Conservation (phyloP, 2,113 vertebrate species). For the Seriola dumerili region DNA sequence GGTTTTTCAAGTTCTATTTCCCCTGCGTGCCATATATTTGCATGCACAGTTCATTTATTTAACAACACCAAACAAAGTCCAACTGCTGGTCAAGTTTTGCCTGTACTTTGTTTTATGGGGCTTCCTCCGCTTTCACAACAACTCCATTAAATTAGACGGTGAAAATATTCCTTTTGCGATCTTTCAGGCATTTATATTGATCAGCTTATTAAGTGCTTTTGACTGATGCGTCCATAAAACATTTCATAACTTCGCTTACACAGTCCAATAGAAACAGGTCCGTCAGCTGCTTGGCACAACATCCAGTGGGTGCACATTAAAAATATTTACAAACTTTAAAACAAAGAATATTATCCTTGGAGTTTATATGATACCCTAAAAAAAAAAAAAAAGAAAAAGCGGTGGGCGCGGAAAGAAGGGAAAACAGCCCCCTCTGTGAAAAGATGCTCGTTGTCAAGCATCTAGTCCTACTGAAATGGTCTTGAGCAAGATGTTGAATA, state of each 20-base stretch:
- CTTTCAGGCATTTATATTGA: not conserved
- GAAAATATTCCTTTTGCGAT: constrained; percentile 1
- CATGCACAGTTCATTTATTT: not conserved
- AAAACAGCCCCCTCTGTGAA: not conserved
- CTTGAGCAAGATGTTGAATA: not conserved
- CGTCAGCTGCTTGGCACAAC: not conserved
- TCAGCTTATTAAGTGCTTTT: not conserved
- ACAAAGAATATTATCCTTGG: not conserved
- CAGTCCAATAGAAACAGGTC: not conserved
- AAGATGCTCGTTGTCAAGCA: not conserved
- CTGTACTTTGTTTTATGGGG: not conserved
- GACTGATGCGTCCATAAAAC: not conserved
- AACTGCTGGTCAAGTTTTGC: constrained; percentile 4
- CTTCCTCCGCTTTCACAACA: not conserved
- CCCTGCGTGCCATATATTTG: not conserved
- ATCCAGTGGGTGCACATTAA: not conserved
- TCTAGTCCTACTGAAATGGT: not conserved
- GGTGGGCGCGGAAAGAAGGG: not conserved
- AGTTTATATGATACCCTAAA: not conserved
- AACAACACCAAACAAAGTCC: not conserved
- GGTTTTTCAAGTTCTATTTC: not conserved
- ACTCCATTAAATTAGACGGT: not conserved
- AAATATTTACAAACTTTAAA: not conserved
- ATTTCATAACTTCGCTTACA: not conserved
- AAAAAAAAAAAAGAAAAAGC: not conserved